These are phyloP conservation scores for Eulimnadia texana DNA, from an alignment of 1,140 invertebrate genomes.

Conservation along the genomic window DNA sequence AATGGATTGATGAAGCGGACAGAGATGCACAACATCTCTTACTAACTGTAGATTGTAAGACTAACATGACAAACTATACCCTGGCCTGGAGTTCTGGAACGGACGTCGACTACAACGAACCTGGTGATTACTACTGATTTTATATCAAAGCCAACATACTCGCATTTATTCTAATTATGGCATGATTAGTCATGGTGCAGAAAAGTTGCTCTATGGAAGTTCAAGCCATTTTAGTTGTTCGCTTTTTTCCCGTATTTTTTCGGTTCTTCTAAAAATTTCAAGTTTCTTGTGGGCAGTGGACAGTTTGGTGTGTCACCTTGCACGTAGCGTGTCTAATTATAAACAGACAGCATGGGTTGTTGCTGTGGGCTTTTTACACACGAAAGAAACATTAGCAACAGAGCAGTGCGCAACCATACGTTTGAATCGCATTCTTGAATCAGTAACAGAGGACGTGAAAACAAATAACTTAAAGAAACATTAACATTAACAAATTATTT, in stretches of 20 bases:
- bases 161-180: too few species aligned
- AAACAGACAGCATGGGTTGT: too few species aligned
- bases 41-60: conserved; percentile 66
- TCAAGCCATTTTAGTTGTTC: too few species aligned
- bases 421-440: too few species aligned
- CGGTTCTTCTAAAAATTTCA: too few species aligned
- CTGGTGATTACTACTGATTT: conserved; percentile 33
- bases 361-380: too few species aligned
- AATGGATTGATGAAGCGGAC: conserved; percentile 15
- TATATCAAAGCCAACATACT: not conserved
- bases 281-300: not conserved
- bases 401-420: too few species aligned
- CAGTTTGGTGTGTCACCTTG: not conserved
- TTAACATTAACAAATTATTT: not conserved
- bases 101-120: conserved; percentile 55
- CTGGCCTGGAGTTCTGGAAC: conserved; percentile 60
- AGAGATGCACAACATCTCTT: conserved; percentile 15
- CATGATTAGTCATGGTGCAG: too few species aligned
- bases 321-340: not conserved
- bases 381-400: too few species aligned
- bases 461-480: not conserved
- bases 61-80: conserved; percentile 86
- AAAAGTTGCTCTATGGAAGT: too few species aligned
- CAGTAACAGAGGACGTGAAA: too few species aligned
- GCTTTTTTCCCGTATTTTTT: too few species aligned